A percentile compares a stretch with the other conserved stretches of the same genome.
Evolutionary conservation across 2,113 vertebrate genomes (phyloP).

Genomic region (Maccullochella peelii): DNA sequence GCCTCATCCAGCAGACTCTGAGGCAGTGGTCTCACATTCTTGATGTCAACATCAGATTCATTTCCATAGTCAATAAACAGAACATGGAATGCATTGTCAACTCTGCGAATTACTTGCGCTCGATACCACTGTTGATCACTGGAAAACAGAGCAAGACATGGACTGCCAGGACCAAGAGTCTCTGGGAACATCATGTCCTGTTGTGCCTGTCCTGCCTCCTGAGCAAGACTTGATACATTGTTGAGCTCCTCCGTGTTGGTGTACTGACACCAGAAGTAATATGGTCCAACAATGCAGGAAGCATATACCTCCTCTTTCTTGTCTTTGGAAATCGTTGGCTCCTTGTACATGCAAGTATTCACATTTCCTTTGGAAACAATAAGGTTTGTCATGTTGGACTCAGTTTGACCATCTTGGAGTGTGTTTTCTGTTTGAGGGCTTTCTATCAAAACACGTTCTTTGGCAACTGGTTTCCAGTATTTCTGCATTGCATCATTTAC

Average conservation of each 20-base stretch:
- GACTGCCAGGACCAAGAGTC: constrained; percentile 75
- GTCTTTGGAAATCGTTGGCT: constrained; percentile 76
- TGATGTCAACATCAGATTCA: constrained; percentile 73
- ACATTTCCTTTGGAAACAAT: constrained; percentile 13
- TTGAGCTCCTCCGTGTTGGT: constrained; percentile 76
- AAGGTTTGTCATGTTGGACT: neutral
- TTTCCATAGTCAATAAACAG: constrained; percentile 90
- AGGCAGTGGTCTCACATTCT: constrained; percentile 81
- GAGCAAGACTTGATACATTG: constrained; percentile 79
- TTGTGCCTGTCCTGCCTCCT: constrained; percentile 71
- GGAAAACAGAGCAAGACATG: constrained; percentile 86
- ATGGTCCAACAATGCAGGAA: constrained; percentile 82
- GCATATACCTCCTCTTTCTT: constrained; percentile 79
- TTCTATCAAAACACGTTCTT: neutral
- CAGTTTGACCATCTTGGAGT: neutral
- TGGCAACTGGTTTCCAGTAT: constrained; percentile 75
- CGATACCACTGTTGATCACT: constrained; percentile 87
- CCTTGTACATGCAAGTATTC: constrained; percentile 61
- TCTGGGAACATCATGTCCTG: constrained; percentile 2
- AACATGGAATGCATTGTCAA: constrained; percentile 64
- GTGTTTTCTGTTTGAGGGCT: neutral
- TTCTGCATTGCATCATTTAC: constrained; percentile 85
- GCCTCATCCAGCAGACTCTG: constrained; percentile 74
- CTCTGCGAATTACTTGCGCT: constrained; percentile 79
- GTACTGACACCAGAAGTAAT: constrained; percentile 89